phyloP scores from a whole-genome alignment of 2,888 invertebrate species.

The Celastrina argiolus region DNA sequence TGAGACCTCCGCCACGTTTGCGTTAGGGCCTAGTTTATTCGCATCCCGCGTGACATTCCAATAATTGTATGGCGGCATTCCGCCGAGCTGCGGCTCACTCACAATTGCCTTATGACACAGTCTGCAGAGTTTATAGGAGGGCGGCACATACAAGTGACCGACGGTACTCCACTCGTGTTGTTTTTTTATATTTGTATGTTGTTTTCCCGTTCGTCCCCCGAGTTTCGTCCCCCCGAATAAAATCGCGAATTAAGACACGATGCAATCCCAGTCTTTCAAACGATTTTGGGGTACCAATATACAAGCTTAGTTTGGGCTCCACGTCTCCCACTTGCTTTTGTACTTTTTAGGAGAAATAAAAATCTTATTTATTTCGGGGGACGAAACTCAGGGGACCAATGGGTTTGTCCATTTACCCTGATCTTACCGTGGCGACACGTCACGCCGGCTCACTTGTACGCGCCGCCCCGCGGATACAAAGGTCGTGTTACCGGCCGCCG shows the following conservation, averaged over 20 bases:
- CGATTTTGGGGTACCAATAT: too few relatives aligned
- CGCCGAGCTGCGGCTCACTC: slow-evolving; percentile 50
- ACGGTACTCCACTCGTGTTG: neutral
- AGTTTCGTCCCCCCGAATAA: neutral
- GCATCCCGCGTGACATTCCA: slow-evolving; percentile 76
- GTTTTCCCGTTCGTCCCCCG: neutral
- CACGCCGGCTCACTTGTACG: neutral
- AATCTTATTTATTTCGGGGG: too few relatives aligned
- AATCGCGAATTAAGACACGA: too few relatives aligned
- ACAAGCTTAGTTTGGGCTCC: too few relatives aligned
- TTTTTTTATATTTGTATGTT: neutral
- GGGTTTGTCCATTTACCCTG: neutral
- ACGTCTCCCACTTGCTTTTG: too few relatives aligned
- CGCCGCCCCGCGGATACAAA: slow-evolving; percentile 56
- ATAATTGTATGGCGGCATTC: slow-evolving; percentile 57
- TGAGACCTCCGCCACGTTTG: slow-evolving; percentile 8
- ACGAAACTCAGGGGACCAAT: neutral
- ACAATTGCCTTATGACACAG: slow-evolving; percentile 77
- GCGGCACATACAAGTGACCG: slow-evolving; percentile 1
- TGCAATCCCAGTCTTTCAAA: too few relatives aligned
- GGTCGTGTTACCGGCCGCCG: slow-evolving; percentile 77
- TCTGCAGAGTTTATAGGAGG: slow-evolving; percentile 72
- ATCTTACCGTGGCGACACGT: neutral
- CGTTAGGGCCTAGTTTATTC: slow-evolving; percentile 36
- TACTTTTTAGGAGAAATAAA: too few relatives aligned